Percentiles rank a stretch among this genome's conserved stretches.
phyloP scores from a whole-genome alignment of 2,797 vertebrate species.

The Anguilla marmorata region DNA sequence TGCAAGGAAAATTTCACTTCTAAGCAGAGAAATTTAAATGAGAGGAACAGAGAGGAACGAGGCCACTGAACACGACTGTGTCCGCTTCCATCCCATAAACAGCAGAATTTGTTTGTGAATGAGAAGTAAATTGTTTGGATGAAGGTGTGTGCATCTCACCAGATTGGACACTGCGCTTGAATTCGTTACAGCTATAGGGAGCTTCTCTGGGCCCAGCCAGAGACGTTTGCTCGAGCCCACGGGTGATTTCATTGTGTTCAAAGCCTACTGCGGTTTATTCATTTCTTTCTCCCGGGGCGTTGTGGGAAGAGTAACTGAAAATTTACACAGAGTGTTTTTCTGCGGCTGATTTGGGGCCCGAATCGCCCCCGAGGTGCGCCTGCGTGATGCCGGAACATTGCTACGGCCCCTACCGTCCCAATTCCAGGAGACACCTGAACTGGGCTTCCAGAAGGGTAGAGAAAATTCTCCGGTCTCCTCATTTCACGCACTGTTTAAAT shows the following conservation, averaged over 20 bases:
- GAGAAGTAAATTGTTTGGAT: neutral
- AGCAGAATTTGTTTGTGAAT: neutral
- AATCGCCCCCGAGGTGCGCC: neutral
- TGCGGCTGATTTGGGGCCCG: neutral
- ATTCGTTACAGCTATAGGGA: neutral
- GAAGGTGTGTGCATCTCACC: neutral
- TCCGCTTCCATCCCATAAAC: neutral
- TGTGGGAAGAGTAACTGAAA: neutral
- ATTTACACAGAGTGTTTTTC: neutral
- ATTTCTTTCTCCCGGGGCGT: neutral
- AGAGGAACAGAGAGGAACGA: neutral
- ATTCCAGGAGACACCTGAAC: neutral
- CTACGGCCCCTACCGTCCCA: neutral
- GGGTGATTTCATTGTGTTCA: neutral
- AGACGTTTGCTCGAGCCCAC: neutral
- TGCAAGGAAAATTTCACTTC: neutral
- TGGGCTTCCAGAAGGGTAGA: neutral
- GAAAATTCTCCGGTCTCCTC: neutral
- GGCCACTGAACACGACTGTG: neutral
- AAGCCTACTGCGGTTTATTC: neutral
- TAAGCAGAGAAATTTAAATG: neutral
- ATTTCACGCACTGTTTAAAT: neutral
- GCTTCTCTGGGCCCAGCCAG: neutral
- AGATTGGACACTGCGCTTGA: neutral
- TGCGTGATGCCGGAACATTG: neutral